Base-by-base conservation (phyloP, 2,113 vertebrate genomes). In the Cyprinodon variegatus region DNA sequence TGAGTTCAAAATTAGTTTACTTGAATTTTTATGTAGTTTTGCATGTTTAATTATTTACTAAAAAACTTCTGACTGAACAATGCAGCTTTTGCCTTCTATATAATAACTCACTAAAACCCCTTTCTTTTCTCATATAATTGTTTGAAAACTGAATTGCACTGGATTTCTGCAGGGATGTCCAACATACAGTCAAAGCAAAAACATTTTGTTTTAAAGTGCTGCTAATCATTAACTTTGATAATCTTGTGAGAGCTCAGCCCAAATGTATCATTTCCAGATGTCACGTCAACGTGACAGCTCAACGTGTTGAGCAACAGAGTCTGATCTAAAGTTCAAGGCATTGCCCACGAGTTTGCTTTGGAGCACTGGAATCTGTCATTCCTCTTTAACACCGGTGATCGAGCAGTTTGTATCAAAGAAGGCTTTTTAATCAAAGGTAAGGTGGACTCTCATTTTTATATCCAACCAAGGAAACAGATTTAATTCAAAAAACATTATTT, bases 281-380 rank as follows among this genome's bases (percentile, higher is more conserved):
- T 82, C 78, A 74, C 4, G 80, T 82, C 86, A 84, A 91, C 83
- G 87, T 92, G 92, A 90, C 90, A 48, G 50, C 72, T 46, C 75
- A 59, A n/a, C 8, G 20, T 22, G 46, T 90, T 90, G 82, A 77
- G 61, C 80, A 92, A 92, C 45, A 22, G 10, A 65, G 61, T 53
- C 48, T 36, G n/a, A 70, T 59, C 61, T 87, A 90, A 91, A 91
- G 92, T 93, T 93, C 91, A 93, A 87, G 84, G 81, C 76, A 66
- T 61, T 15, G 8, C 3, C 40, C 40, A 13, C 39, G 50, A 67
- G 66, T 68, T 45, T 57, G 76, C 11, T 8, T 61, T 22, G 50
- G 61, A 8, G 50, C 38, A 7, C 46, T 11, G 12, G 13, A 9
- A 50, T 68, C 70, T 38, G 0, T 76, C 86, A 75, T 53, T 90